Percentiles rank a stretch among this genome's conserved stretches.
These are phyloP conservation scores for Thermophis baileyi DNA, from an alignment of 2,113 vertebrate genomes.

Conservation along the genomic window DNA sequence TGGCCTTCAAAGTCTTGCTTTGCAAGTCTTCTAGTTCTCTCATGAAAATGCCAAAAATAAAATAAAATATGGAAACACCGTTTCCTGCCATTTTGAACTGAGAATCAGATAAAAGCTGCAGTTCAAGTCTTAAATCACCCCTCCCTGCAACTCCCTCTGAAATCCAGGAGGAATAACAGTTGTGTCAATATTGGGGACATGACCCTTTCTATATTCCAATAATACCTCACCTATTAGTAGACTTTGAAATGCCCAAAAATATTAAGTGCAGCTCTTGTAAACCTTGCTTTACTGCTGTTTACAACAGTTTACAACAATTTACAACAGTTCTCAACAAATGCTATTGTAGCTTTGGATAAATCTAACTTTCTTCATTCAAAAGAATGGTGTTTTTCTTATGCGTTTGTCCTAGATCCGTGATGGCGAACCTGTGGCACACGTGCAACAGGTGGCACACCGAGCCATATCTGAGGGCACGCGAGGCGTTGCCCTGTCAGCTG, in stretches of 20 bases:
- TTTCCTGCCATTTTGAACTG: neutral
- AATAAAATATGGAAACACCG: neutral
- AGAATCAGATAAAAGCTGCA: neutral
- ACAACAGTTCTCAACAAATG: too few species aligned
- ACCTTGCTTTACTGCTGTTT: neutral
- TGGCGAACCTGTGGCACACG: too few species aligned
- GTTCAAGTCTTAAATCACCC: neutral
- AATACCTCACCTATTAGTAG: neutral
- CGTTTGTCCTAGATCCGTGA: neutral
- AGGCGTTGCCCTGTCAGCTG: too few species aligned
- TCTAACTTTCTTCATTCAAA: neutral
- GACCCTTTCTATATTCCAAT: neutral
- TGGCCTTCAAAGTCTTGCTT: neutral
- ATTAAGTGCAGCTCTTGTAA: neutral
- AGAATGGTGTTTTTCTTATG: neutral
- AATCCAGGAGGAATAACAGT: neutral
- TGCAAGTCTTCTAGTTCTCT: neutral
- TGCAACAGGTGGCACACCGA: too few species aligned
- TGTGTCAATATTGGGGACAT: neutral
- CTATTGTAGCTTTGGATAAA: neutral
- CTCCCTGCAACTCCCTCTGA: neutral
- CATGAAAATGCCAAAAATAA: neutral
- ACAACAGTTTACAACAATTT: too few species aligned
- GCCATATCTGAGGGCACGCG: too few species aligned
- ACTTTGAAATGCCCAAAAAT: neutral